Base-by-base conservation (phyloP, 2,888 invertebrate genomes). In the Drosophila subsilvestris region DNA sequence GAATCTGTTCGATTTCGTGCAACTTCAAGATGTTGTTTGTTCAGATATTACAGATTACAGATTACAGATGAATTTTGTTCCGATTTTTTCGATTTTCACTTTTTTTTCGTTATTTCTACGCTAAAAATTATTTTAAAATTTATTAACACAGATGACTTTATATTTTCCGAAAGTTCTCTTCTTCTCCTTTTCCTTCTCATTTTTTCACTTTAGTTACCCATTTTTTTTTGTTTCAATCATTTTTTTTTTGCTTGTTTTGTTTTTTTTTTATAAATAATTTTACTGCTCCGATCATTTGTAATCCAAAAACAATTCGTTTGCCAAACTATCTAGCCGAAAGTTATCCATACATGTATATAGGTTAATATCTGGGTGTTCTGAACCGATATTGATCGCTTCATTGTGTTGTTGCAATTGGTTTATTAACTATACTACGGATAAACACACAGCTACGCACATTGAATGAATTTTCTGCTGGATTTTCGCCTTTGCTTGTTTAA, bases 101-200 rank as follows among this genome's bases (percentile, higher is more conserved):
- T 75, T 5, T 76, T 47, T 60, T 74, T 78, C 69, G 69, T 88
- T 79, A 79, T 75, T 75, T 71, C 89, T 86, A 86, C 76, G 68
- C 80, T 86, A 86, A 79, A 89, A 88, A 84, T 81, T 89, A 89
- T 88, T 86, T 89, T 89, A 86, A 85, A 83, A 88, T 89, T 88
- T 90, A 90, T 90, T 91, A 91, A 91, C 91, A 91, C 92, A 91
- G 91, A 91, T 92, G 91, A 91, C 91, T 92, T 92, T 91, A 90
- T 91, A 88, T 87, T 76, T 75, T 63, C 65, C 75, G 58, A 75
- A 83, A 80, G 78, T 76, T 78, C 71, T 48, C 72, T 53, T 53
- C 55, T 61, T 51, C 67, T 22, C 42, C 70, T 56, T 51, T 47
- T 60, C 45, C 68, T 75, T 75, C 70, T 48, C 55, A 53, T 44